Percentiles rank a stretch among this genome's conserved stretches.
These are phyloP conservation scores for Pogonocichla stellata DNA, from an alignment of 2,113 vertebrate genomes.

Conservation along the genomic window DNA sequence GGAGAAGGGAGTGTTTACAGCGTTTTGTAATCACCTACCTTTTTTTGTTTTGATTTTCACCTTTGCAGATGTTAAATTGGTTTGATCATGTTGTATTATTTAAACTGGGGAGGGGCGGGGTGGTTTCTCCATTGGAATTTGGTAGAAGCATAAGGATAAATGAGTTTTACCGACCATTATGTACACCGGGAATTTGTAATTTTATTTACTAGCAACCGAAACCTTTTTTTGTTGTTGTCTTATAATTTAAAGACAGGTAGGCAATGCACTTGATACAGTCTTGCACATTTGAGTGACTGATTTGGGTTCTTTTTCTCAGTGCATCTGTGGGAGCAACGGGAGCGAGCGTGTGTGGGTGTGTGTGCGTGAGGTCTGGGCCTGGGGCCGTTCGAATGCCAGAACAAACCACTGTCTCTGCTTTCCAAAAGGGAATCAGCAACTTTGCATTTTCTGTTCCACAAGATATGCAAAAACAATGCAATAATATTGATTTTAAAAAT, in stretches of 20 bases:
- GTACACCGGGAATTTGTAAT: constrained; percentile 66
- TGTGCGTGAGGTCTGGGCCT: constrained; percentile 7
- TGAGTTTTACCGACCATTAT: constrained; percentile 64
- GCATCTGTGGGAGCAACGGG: constrained; percentile 36
- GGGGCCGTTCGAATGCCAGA: constrained; percentile 73
- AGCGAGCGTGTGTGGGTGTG: constrained; percentile 22
- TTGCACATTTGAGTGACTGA: constrained; percentile 66
- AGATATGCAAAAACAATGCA: constrained; percentile 99
- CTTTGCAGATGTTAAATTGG: constrained; percentile 64
- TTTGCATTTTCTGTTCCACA: constrained; percentile 89
- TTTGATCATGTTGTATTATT: constrained; percentile 71
- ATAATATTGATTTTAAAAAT: constrained; percentile 88
- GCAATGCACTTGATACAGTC: constrained; percentile 69
- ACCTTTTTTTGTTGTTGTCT: constrained; percentile 58
- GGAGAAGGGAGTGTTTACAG: constrained; percentile 70
- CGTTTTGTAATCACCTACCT: constrained; percentile 65
- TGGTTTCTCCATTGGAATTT: constrained; percentile 30
- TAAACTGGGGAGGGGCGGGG: constrained; percentile 3
- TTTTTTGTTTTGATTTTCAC: constrained; percentile 68
- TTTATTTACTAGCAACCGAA: constrained; percentile 61
- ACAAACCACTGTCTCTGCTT: constrained; percentile 78
- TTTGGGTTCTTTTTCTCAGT: constrained; percentile 59
- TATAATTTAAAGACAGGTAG: constrained; percentile 69
- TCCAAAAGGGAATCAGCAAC: constrained; percentile 78
- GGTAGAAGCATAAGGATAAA: constrained; percentile 43